phyloP scores from a whole-genome alignment of 1,140 invertebrate genomes.

The Akabosia matsudoensis region DNA sequence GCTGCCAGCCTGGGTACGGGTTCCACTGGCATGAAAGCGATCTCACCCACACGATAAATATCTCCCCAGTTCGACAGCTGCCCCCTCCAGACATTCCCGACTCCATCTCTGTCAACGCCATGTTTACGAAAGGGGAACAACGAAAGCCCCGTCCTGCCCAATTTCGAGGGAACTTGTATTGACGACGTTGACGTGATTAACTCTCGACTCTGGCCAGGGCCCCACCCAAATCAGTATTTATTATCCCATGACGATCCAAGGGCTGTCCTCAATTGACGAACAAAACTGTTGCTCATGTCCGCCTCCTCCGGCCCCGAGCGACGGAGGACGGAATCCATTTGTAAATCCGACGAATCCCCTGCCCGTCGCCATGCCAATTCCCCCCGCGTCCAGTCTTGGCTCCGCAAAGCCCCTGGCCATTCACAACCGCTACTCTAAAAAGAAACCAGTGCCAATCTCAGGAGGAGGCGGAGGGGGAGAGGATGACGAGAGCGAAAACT shows the following conservation, averaged over 20 bases:
- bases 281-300: slow-evolving; percentile 8
- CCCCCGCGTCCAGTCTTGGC: not conserved
- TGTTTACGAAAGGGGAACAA: not conserved
- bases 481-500: slow-evolving; percentile 45
- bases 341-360: slow-evolving; percentile 25
- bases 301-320: not conserved
- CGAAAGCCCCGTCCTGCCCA: slow-evolving; percentile 3
- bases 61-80: slow-evolving; percentile 42
- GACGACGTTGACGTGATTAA: slow-evolving; percentile 23
- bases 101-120: slow-evolving; percentile 34
- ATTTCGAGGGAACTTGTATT: slow-evolving; percentile 33
- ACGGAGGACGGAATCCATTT: too few species aligned
- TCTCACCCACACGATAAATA: slow-evolving; percentile 41
- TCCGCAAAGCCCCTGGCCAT: slow-evolving; percentile 28
- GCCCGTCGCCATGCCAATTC: not conserved
- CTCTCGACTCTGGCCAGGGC: slow-evolving; percentile 31
- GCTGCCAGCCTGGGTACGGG: slow-evolving; percentile 30
- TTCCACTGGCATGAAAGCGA: slow-evolving; percentile 44
- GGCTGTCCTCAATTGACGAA: not conserved
- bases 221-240: slow-evolving; percentile 42
- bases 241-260: slow-evolving; percentile 13
- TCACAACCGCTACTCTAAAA: slow-evolving; percentile 40
- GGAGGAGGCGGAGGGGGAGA: not conserved
- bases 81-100: slow-evolving; percentile 45
- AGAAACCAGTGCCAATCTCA: not conserved